Percentiles rank a stretch among this genome's conserved stretches.
These are phyloP conservation scores for Spizaetus ornatus DNA, from an alignment of 2,113 vertebrate genomes.

Conservation along the genomic window DNA sequence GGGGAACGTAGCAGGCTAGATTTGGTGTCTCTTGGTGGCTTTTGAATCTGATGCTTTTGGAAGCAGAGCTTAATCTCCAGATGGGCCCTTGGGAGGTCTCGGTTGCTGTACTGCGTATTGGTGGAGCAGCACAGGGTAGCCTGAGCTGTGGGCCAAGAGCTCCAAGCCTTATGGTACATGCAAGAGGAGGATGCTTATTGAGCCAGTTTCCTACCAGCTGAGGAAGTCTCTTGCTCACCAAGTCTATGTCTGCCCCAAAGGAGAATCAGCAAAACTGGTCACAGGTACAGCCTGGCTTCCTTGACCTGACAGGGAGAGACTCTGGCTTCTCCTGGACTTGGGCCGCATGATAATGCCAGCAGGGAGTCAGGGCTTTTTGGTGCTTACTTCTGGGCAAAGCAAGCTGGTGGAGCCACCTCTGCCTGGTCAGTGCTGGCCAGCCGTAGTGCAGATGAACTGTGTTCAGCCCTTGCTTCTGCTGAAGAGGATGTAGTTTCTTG, in stretches of 20 bases:
- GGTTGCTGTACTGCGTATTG: not conserved
- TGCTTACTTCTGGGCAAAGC: slow-evolving; percentile 54
- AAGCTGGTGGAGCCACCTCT: not conserved
- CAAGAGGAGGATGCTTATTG: not conserved
- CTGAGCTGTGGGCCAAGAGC: not conserved
- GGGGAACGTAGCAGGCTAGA: not conserved
- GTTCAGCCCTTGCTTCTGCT: not conserved
- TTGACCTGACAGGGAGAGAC: not conserved
- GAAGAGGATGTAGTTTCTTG: not conserved
- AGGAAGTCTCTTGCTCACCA: not conserved
- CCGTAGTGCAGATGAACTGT: not conserved
- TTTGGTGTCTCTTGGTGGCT: not conserved
- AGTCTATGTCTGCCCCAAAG: not conserved
- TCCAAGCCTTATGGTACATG: not conserved
- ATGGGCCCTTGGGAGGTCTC: rapidly evolving
- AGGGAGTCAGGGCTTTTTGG: not conserved
- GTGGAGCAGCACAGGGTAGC: not conserved
- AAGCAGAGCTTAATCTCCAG: not conserved
- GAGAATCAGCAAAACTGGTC: not conserved
- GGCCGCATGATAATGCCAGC: not conserved
- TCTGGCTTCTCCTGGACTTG: not conserved
- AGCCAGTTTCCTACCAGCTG: not conserved
- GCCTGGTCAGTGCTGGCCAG: not conserved
- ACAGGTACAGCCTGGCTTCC: not conserved
- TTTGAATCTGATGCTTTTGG: not conserved